Evolutionary conservation across 2,113 vertebrate genomes (phyloP), one percentile per base, ranked within the genome.

Genomic region (Baryphthengus martii): DNA sequence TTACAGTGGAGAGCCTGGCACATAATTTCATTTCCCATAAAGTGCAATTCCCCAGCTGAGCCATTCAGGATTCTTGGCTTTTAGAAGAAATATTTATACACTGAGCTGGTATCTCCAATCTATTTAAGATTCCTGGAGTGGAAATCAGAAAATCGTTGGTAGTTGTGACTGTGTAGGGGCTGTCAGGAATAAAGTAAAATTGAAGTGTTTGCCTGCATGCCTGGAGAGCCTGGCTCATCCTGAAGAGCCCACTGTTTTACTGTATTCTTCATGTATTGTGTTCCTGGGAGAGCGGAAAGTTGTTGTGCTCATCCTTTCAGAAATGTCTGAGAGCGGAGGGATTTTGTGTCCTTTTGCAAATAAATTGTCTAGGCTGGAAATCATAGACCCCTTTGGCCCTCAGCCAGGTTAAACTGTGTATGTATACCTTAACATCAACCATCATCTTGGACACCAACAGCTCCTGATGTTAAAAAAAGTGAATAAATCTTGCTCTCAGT

Each of bases 81-180:
- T 81, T 67, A 84, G 35, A 80, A 84, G 68, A 89, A 88, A 44
- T 88, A 77, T 93, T 90, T 96, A 59, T 81, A 77, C 45, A 44
- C 78, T 77, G 55, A 74, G 72, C 72, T 72, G 72, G 68, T 97
- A 94, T 45, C 67, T 89, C 47, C 33, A 90, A 80, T 77, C 82
- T 96, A 31, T 50, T 95, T 97, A 93, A 94, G 75, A 94, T 92
- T 96, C 95, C 68, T 94, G 92, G 92, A 92, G 45, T 66, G 61
- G 78, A 79, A 96, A 88, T 89, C 75, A 94, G 88, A 93, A 91
- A 91, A 70, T 90, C 35, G 1, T 45, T 62, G 59, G 90, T 94
- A 88, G 67, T 67, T 90, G 90, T 93, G 88, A 84, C 75, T 93
- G 7, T 39, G 74, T 53, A 74, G 55, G 52, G 75, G 47, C 61